These are phyloP conservation scores for Battus philenor DNA, from an alignment of 1,140 invertebrate species.

Conservation along the genomic window DNA sequence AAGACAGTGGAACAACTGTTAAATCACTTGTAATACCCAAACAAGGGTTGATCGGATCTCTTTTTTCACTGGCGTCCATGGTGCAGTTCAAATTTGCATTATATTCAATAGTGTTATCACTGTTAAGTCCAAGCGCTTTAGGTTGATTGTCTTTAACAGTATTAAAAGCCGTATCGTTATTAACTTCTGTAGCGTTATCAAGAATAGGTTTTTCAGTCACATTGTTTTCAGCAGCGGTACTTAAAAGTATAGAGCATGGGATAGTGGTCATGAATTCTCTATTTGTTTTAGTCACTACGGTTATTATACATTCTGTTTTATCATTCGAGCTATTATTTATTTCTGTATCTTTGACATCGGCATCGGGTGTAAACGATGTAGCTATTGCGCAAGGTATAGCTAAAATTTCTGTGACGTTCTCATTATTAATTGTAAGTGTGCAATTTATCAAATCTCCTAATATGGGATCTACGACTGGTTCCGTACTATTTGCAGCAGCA, in stretches of 20 bases:
- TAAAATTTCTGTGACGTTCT: conserved; percentile 59
- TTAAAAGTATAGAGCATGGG: conserved; percentile 63
- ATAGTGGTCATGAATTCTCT: conserved; percentile 70
- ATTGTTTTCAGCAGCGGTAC: conserved; percentile 63
- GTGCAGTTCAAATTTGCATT: conserved; percentile 38
- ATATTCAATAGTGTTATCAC: conserved; percentile 20
- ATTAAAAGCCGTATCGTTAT: conserved; percentile 15
- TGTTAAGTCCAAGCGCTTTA: conserved; percentile 31
- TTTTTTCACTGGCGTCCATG: conserved; percentile 33
- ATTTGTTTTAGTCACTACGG: conserved; percentile 57
- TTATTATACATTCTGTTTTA: conserved; percentile 66
- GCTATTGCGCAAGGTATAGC: conserved; percentile 72
- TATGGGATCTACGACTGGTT: conserved; percentile 48
- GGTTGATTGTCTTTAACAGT: conserved; percentile 30
- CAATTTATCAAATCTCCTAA: conserved; percentile 69
- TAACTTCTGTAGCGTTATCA: conserved; percentile 20
- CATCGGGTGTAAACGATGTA: conserved; percentile 67
- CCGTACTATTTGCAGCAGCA: conserved; percentile 48
- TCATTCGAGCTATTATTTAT: conserved; percentile 31
- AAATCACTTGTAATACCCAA: conserved; percentile 51
- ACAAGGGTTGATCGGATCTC: conserved; percentile 67
- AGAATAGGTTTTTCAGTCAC: conserved; percentile 52
- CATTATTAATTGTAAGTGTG: conserved; percentile 60
- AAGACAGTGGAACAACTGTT: conserved; percentile 49
- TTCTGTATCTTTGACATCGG: conserved; percentile 48